Evolutionary conservation across 2,113 vertebrate species (phyloP).

Genomic region (Ammospiza caudacuta): DNA sequence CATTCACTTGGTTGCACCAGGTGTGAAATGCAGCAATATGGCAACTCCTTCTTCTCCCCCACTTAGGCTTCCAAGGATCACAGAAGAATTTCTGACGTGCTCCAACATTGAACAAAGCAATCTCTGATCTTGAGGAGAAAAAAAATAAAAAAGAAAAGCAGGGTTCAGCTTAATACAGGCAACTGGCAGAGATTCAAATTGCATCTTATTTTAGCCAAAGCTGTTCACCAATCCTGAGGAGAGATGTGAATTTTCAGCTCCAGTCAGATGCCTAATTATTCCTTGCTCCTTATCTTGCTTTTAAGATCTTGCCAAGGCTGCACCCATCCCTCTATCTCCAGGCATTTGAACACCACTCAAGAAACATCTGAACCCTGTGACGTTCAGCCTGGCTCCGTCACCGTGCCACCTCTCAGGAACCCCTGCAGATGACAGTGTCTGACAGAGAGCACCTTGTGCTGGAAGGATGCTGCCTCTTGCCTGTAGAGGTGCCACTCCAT

Average conservation of each 20-base stretch:
- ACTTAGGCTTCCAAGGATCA: not conserved
- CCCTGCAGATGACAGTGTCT: not conserved
- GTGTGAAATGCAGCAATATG: conserved; percentile 30
- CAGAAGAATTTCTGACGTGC: conserved; percentile 61
- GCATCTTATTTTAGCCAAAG: conserved; percentile 51
- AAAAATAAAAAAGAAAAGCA: not conserved
- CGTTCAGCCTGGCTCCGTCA: not conserved
- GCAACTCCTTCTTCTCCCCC: conserved; percentile 15
- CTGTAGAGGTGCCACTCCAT: conserved; percentile 9
- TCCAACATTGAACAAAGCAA: conserved; percentile 58
- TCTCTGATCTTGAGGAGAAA: conserved; percentile 15
- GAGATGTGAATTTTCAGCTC: conserved; percentile 49
- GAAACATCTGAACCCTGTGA: conserved; percentile 5
- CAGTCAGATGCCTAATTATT: conserved; percentile 50
- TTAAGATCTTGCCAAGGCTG: conserved; percentile 64
- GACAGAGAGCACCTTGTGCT: not conserved
- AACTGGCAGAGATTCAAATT: conserved; percentile 55
- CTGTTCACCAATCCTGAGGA: conserved; percentile 50
- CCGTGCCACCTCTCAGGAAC: conserved; percentile 12
- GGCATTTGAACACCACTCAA: conserved; percentile 22
- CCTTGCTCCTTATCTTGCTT: conserved; percentile 45
- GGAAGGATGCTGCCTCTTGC: conserved; percentile 34
- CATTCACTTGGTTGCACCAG: not conserved
- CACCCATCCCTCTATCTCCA: conserved; percentile 43
- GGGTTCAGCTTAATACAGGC: conserved; percentile 34